phyloP scores from a whole-genome alignment of 2,888 invertebrate genomes.

The Elgonia sp. region DNA sequence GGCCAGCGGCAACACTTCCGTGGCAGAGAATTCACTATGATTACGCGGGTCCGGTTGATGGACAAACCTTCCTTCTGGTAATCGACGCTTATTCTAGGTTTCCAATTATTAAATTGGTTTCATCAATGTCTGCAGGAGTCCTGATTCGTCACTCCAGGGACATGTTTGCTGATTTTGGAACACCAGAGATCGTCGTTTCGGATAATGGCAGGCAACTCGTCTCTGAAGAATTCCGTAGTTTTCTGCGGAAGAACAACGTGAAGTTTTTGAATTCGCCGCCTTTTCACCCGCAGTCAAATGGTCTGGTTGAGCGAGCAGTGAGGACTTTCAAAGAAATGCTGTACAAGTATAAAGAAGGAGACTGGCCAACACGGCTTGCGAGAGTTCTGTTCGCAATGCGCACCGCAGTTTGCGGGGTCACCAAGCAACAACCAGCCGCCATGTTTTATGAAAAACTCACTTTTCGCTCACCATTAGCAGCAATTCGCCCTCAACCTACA shows the following conservation, averaged over 20 bases:
- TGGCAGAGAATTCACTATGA: slow-evolving; percentile 42
- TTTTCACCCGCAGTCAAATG: slow-evolving; percentile 31
- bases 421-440: slow-evolving; percentile 2
- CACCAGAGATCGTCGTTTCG: slow-evolving; percentile 9
- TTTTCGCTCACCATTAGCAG: neutral
- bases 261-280: slow-evolving; percentile 26
- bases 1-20: slow-evolving; percentile 1
- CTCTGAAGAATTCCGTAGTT: slow-evolving; percentile 18
- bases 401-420: neutral
- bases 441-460: slow-evolving; percentile 19
- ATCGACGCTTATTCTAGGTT: slow-evolving; percentile 38
- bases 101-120: slow-evolving; percentile 25
- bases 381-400: slow-evolving; percentile 40
- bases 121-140: slow-evolving; percentile 35
- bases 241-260: slow-evolving; percentile 16
- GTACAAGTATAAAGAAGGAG: neutral
- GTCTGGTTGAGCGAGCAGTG: slow-evolving; percentile 12
- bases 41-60: slow-evolving; percentile 40
- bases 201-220: slow-evolving; percentile 24
- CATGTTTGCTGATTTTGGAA: slow-evolving; percentile 28
- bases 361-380: neutral
- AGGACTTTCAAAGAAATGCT: neutral
- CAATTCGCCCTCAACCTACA: neutral
- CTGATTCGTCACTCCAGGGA: neutral
- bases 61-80: slow-evolving; percentile 22